Base-by-base conservation (phyloP, 1,140 invertebrate species). In the Coboldia fuscipes region DNA sequence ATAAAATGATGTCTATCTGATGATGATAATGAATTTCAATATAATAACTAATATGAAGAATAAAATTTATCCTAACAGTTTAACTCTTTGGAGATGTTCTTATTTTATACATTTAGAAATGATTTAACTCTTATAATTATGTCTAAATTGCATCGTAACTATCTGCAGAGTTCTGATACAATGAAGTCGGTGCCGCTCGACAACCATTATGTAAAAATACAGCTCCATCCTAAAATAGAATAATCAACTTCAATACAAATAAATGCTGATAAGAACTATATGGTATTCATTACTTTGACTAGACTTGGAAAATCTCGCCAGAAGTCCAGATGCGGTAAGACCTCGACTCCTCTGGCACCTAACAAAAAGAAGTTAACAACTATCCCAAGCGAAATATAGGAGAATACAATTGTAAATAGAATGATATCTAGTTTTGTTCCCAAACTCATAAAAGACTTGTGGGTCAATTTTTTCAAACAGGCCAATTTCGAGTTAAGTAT, bases 281-380 rank as follows among this genome's bases (percentile, higher is more conserved):
- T 24, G 23, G 7, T 24, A 8, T n/a, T 8, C 18, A 21, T 33
- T 43, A 51, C 51, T 36, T 41, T 48, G 9, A 54, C 37, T 38
- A 52, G 40, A 34, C 42, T 39, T 28, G 51, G 51, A 14, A 54
- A 37, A 37, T 42, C 42, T 30, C 30, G 31, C 51, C 51, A 54
- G 37, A 54, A 54, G 34, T 52, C 51, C 30, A 48, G 33, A 46
- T 54, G 48, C 27, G 51, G 51, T 23, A 54, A 46, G 28, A 51
- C 39, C 41, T 54, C 51, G 13, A 39, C 24, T 15, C 51, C 51
- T 35, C 47, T 41, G 5, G 51, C 51, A 7, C 51, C 51, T 37
- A 48, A 39, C 10, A 46, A 36, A 30, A 47, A 54, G 40, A 48
- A 43, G 30, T 49, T 39, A 8, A 51, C 36, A 3, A 41, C 13